Conservation (phyloP, 2,888 invertebrate genomes). For the Callinectes sapidus region DNA sequence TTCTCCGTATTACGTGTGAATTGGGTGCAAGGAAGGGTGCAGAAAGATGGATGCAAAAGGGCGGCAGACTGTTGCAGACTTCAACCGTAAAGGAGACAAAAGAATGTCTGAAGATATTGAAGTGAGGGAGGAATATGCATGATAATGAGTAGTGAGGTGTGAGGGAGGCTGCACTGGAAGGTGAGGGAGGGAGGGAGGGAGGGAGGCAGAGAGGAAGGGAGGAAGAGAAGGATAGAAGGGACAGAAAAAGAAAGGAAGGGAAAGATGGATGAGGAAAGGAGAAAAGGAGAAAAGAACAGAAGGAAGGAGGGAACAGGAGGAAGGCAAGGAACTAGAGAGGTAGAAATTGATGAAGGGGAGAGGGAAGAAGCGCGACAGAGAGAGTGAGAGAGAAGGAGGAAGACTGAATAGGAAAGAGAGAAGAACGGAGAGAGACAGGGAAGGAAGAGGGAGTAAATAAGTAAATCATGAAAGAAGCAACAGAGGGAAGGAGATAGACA, state of each 20-base stretch:
- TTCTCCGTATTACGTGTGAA: not conserved
- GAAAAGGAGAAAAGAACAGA: no score
- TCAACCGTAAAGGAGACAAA: not conserved
- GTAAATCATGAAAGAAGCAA: not conserved
- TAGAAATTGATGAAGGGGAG: no score
- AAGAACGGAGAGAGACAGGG: no score
- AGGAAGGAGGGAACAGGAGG: no score
- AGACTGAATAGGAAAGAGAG: no score
- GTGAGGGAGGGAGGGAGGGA: not conserved
- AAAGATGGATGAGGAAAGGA: no score
- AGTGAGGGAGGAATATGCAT: not conserved
- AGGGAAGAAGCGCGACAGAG: no score
- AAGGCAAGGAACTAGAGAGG: no score
- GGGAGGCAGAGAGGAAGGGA: not conserved
- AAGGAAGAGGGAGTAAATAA: no score
- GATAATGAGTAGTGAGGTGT: not conserved
- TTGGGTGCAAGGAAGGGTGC: not conserved
- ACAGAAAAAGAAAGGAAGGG: no score
- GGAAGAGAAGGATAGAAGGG: not conserved
- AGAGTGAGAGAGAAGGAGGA: no score
- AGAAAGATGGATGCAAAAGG: not conserved
- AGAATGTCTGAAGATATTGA: not conserved
- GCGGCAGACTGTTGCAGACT: not conserved
- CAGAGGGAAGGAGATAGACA: not conserved
- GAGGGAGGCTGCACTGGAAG: not conserved